These are phyloP conservation scores for Theonella swinhoei DNA, from an alignment of 37 sponge, comb jelly and placozoan genomes.

Conservation along the genomic window DNA sequence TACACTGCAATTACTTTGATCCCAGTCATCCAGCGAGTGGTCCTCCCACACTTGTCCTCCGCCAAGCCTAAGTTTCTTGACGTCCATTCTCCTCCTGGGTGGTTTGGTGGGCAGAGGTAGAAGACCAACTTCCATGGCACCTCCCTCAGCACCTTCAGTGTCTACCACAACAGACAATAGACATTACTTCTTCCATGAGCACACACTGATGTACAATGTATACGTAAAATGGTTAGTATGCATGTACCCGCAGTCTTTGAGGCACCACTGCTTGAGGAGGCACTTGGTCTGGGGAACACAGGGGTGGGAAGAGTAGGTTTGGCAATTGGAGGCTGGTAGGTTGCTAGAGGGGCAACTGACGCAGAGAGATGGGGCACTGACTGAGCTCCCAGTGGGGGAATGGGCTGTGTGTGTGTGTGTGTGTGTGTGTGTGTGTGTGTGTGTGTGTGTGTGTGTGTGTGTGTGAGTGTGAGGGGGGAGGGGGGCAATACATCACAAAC, in stretches of 20 bases:
- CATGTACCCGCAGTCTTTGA: constrained; percentile 2
- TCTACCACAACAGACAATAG: neutral
- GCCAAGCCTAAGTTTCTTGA: constrained; percentile 77
- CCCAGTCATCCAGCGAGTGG: constrained; percentile 92
- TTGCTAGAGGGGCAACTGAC: neutral
- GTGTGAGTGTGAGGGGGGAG: neutral
- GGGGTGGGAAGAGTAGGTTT: neutral
- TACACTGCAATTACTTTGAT: constrained; percentile 72
- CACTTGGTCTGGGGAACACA: too few species aligned
- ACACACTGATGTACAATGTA: neutral
- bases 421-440: neutral
- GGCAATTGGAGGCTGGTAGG: neutral
- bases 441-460: neutral
- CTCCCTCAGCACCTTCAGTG: neutral
- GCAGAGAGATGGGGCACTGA: neutral
- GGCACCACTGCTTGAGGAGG: constrained; percentile 7
- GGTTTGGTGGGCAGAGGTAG: constrained; percentile 4
- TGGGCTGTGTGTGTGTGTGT: neutral
- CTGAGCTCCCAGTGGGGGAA: neutral
- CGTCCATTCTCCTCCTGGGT: constrained; percentile 46
- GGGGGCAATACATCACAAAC: neutral
- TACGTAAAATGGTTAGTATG: neutral
- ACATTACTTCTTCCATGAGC: neutral
- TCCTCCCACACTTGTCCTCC: constrained; percentile 94
- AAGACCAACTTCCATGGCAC: neutral